Evolutionary conservation across 2,797 vertebrate species (phyloP), one percentile per base, ranked within the genome.

Genomic region (Sebastes flavidus): DNA sequence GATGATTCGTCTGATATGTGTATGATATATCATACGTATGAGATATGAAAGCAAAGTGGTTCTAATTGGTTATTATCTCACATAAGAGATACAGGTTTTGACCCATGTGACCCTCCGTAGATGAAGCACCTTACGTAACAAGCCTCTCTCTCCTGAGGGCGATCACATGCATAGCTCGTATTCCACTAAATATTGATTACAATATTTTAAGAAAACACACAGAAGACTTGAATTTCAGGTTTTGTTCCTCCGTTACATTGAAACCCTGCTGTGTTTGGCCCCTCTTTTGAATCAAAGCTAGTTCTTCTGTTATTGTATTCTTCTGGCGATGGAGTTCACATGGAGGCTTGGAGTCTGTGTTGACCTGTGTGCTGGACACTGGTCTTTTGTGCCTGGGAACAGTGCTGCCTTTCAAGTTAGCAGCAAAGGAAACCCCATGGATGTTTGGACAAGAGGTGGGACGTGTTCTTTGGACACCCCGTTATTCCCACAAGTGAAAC

Each of bases 371-470:
- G 42, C 42, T 30, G 61, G 67, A 91, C 88, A 88, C 88, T 85
- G 82, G 82, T 25, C 85, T 81, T 81, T 88, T 90, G 87, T 90
- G 68, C 6, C 25, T 25, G 61, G 65, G 78, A 81, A 90, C 82
- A 65, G 81, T 62, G 75, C 80, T 24, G 66, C 25, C 65, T 92
- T 89, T 92, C 83, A 84, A 67, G 73, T 84, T 52, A 3, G 66
- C 74, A 58, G 72, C 58, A 75, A 62, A 82, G 82, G 87, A 93
- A 93, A 82, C 78, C 46, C 67, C 10, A 3, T 65, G 65, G 72
- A 77, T 94, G 87, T 94, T 94, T 94, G 76, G 76, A 89, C 75
- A 88, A 88, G 88, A 85, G 81, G 91, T 83, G 79, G 77, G 87
- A 84, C 10, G 16, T 73, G 65, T 76, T 91, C 83, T 87, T 58